Conservation (phyloP, 2,113 vertebrate species). For the Paratilapia polleni region DNA sequence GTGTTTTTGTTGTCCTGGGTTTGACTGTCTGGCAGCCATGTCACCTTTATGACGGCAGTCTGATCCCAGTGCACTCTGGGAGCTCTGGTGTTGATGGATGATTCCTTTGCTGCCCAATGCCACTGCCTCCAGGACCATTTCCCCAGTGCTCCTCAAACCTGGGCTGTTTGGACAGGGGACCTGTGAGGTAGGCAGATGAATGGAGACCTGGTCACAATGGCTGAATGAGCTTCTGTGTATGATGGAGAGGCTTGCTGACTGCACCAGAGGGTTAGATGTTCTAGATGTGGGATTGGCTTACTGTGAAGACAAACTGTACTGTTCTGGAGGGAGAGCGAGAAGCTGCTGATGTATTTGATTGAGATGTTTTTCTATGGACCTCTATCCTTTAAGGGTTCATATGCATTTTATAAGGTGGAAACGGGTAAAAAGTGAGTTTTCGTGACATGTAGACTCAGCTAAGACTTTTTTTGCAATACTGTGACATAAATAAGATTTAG, state of each 20-base stretch:
- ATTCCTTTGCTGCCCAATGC: conserved; percentile 38
- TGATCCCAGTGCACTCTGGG: conserved; percentile 49
- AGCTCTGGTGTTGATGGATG: conserved; percentile 65
- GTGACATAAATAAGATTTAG: background rate
- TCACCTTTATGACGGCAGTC: conserved; percentile 66
- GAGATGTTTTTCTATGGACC: conserved; percentile 35
- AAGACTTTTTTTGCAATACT: background rate
- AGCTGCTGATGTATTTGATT: conserved; percentile 42
- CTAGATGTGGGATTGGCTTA: conserved; percentile 38
- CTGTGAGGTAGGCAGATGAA: conserved; percentile 6
- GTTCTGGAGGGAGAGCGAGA: conserved; percentile 20
- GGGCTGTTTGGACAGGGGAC: conserved; percentile 54
- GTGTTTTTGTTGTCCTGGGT: conserved; percentile 53
- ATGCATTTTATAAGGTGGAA: conserved; percentile 10
- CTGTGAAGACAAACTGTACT: conserved; percentile 37
- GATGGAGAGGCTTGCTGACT: conserved; percentile 32
- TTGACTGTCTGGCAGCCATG: conserved; percentile 45
- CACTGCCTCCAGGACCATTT: conserved; percentile 42
- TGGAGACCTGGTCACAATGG: conserved; percentile 30
- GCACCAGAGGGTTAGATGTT: conserved; percentile 3
- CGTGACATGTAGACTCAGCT: background rate
- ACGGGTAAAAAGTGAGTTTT: background rate
- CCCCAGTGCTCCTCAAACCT: conserved; percentile 2
- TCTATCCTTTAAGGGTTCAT: background rate
- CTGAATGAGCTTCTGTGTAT: conserved; percentile 47